Base-by-base conservation (phyloP, 2,888 invertebrate genomes). In the Sipha maydis region DNA sequence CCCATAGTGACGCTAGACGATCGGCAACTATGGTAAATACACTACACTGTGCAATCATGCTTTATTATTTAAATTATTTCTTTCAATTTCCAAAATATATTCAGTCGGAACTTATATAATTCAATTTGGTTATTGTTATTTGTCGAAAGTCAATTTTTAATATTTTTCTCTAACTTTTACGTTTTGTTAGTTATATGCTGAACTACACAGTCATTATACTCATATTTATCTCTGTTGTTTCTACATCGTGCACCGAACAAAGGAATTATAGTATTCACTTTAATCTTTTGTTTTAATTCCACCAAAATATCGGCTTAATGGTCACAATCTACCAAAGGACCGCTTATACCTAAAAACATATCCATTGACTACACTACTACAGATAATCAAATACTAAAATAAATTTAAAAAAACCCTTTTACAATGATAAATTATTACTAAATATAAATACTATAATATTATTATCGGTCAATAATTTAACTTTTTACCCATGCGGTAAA, bases 201-300 rank as follows among this genome's bases (percentile, higher is more conserved):
- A 54, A 54, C 69, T 21, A 48, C n/a, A 25, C 71, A 11, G 80
- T 67, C 38, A 73, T 56, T 73, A 34, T 83, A 83, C 25, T 11
- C n/a, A 9, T 73, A 56, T 73, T 83, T 73, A 34, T 73, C 54
- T 31, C 73, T 31, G 73, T 56, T 83, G 73, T 83, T 73, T 34
- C 34, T 73, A 83, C 48, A 54, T 73, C 14, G 25, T 34, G 21
- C 73, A 19, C 21, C 25, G 61, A 77, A 77, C 84, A 84, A 77
- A 34, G n/a, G 41, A 34, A 34, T 14, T 41, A 28, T 21, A 76
- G 28, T 67, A 54, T 83, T 83, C 54, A 14, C 31, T 31, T 71
- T 11, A 61, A 14, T 61, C 84, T 67, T 67, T 84, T 77, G 76
- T 84, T 85, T 77, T 69, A 48, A 77, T 85, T 69, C 67, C 19